These are phyloP conservation scores for Eptatretus atami DNA, from an alignment of 2,797 vertebrate species.

Conservation along the genomic window DNA sequence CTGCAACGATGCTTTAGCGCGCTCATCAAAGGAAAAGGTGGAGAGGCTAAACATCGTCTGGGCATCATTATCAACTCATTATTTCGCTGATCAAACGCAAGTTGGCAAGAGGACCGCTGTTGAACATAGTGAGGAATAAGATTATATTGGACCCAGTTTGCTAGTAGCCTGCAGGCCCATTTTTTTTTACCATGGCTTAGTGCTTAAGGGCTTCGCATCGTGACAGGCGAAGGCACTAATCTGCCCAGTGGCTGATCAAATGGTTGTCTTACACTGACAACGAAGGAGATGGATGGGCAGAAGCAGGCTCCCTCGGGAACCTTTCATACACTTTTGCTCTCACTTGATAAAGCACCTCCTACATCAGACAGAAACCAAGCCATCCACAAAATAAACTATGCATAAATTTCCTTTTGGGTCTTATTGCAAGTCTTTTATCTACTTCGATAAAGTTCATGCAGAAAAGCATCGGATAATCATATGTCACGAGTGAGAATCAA, in stretches of 20 bases:
- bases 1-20: constrained; percentile 3
- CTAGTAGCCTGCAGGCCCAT: not conserved
- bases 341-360: no score
- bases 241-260: not conserved
- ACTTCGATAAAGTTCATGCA: no score
- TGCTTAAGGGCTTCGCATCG: constrained; percentile 6
- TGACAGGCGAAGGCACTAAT: constrained; percentile 2
- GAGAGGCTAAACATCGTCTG: constrained; percentile 2
- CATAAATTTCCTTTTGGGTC: no score
- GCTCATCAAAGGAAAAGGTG: constrained; percentile 4
- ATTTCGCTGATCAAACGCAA: constrained; percentile 6
- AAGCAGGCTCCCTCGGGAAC: no score
- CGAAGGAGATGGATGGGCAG: not conserved
- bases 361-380: no score
- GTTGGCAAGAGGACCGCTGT: not conserved
- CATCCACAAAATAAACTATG: no score
- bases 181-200: not conserved
- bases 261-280: not conserved
- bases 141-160: not conserved
- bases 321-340: no score
- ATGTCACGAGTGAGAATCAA: no score
- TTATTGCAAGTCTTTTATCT: no score
- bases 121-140: not conserved
- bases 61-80: constrained; percentile 5
- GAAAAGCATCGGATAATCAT: no score